Evolutionary conservation across 2,797 vertebrate genomes (phyloP).

Genomic region (Lagorchestes hirsutus): DNA sequence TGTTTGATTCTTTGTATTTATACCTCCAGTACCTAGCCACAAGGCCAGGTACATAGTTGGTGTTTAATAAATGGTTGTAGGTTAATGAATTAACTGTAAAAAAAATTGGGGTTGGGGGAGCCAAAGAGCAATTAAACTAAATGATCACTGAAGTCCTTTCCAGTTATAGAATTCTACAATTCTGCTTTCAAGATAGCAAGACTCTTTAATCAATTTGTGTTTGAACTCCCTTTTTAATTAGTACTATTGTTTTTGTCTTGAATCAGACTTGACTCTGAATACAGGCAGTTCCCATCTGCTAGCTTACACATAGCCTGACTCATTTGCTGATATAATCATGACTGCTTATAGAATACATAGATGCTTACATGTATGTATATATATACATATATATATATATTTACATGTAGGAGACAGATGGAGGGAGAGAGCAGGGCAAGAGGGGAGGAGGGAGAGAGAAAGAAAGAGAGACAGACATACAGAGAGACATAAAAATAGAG

Average conservation of each 20-base stretch:
- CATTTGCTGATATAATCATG: background rate
- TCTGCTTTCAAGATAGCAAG: background rate
- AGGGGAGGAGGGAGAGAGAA: no score
- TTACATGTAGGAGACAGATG: no score
- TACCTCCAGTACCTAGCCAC: background rate
- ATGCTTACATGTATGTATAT: background rate
- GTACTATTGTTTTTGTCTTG: background rate
- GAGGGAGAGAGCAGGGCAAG: no score
- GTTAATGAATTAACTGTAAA: background rate
- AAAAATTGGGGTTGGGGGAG: background rate
- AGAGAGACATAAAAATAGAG: no score
- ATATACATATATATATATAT: no score
- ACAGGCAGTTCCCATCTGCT: background rate
- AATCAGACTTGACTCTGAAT: background rate
- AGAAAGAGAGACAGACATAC: no score
- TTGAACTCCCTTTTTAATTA: background rate
- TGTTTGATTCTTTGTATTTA: background rate
- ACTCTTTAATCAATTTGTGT: background rate
- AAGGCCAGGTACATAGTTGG: background rate
- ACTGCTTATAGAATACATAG: background rate
- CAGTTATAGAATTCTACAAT: background rate
- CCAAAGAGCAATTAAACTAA: background rate
- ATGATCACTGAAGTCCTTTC: background rate
- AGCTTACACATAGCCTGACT: background rate
- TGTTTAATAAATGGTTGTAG: background rate